phyloP scores from a whole-genome alignment of 2,113 vertebrate species.

The Typhlomys cinereus region DNA sequence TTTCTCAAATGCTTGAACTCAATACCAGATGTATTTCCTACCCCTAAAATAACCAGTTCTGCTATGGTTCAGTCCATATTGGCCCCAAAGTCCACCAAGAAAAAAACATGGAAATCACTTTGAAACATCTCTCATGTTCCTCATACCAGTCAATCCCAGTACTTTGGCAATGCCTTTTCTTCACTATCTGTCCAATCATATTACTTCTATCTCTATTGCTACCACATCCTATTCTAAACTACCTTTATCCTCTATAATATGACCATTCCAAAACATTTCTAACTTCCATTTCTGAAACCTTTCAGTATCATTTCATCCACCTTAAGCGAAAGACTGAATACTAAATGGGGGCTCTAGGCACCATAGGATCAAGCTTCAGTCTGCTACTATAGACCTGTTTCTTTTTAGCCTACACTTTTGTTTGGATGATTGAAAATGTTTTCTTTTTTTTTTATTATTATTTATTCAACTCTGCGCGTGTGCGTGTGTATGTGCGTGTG shows the following conservation, averaged over 20 bases:
- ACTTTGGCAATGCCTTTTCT: background rate
- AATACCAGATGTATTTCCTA: background rate
- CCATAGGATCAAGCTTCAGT: background rate
- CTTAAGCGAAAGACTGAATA: background rate
- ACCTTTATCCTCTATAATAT: background rate
- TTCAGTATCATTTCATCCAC: background rate
- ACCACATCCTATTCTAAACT: background rate
- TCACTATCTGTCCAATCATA: background rate
- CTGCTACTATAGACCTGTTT: too few relatives aligned
- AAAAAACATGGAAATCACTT: background rate
- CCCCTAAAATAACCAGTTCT: background rate
- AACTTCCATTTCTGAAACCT: background rate
- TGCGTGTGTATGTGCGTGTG: too few relatives aligned
- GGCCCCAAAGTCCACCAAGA: background rate
- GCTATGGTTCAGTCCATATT: background rate
- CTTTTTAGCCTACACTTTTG: background rate
- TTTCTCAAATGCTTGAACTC: background rate
- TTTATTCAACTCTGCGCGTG: too few relatives aligned
- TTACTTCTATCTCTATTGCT: background rate
- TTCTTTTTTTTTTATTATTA: too few relatives aligned
- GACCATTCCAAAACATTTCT: background rate
- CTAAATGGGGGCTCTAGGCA: background rate
- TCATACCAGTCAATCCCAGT: background rate
- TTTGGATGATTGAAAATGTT: background rate
- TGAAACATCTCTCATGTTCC: background rate